A percentile compares a stretch with the other conserved stretches of the same genome.
Evolutionary conservation across 2,888 invertebrate species (phyloP).

Genomic region (Margaritifera margaritifera): DNA sequence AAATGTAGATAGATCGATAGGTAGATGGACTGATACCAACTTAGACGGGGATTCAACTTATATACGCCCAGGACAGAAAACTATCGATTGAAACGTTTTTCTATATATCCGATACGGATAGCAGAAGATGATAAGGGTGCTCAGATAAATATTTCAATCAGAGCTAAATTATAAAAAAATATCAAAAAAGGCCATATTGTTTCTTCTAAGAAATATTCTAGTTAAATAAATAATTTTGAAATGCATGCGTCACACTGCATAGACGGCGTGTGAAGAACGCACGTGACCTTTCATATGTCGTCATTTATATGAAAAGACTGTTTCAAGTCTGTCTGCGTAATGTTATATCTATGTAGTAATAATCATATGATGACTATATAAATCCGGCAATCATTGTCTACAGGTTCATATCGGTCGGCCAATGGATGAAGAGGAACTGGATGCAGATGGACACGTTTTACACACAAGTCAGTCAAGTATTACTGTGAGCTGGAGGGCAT

Average conservation of each 20-base stretch:
- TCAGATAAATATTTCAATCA: no score
- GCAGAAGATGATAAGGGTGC: no score
- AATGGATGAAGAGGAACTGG: slow-evolving; percentile 46
- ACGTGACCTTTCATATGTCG: not conserved
- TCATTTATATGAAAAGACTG: not conserved
- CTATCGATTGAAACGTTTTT: no score
- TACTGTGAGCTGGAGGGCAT: slow-evolving; percentile 38
- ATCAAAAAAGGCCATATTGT: no score
- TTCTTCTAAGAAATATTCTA: no score
- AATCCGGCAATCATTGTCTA: not conserved
- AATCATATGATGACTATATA: not conserved
- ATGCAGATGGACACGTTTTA: slow-evolving; percentile 35
- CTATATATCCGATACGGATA: no score
- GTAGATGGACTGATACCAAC: no score
- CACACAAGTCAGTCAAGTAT: slow-evolving; percentile 45
- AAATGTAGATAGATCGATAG: no score
- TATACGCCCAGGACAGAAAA: no score
- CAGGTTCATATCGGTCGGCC: slow-evolving; percentile 39
- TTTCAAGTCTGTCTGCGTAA: not conserved
- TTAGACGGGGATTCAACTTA: no score
- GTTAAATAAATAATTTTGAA: no score
- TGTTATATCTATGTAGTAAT: slow-evolving; percentile 5
- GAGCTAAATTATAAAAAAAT: no score
- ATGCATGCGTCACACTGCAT: not conserved
- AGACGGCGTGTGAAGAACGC: not conserved